Conservation (phyloP, 2,888 invertebrate genomes). For the Latheticus oryzae region DNA sequence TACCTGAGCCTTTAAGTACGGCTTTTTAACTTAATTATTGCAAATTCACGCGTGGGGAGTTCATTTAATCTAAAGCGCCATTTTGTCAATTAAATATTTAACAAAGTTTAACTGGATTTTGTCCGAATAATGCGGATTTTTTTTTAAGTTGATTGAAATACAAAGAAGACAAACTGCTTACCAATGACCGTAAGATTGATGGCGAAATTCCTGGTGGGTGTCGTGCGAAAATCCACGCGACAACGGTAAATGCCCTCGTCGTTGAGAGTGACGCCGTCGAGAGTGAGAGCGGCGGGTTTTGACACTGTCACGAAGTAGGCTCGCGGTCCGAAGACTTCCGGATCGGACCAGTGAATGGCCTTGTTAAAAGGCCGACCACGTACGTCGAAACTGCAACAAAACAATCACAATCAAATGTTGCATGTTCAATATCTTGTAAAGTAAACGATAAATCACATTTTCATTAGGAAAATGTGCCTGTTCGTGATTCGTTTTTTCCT, state of each 20-base stretch:
- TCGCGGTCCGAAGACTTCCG: slow-evolving; percentile 83
- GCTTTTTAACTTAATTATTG: slow-evolving; percentile 42
- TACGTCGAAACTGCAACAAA: slow-evolving; percentile 82
- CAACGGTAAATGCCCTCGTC: slow-evolving; percentile 91
- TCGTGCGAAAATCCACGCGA: slow-evolving; percentile 89
- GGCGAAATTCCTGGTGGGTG: slow-evolving; percentile 88
- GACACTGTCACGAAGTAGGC: slow-evolving; percentile 87
- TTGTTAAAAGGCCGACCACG: slow-evolving; percentile 84
- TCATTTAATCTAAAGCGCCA: slow-evolving; percentile 18
- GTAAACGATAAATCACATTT: no score
- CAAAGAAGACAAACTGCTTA: slow-evolving; percentile 74
- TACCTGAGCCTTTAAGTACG: slow-evolving; percentile 38
- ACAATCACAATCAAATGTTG: no score
- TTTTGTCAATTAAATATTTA: no score
- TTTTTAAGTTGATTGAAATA: not conserved
- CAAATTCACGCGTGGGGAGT: slow-evolving; percentile 34
- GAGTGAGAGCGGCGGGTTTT: slow-evolving; percentile 82
- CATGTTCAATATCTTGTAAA: not conserved
- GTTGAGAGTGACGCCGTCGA: slow-evolving; percentile 85
- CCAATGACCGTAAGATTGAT: slow-evolving; percentile 91
- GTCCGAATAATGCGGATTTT: not conserved
- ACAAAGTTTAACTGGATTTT: no score
- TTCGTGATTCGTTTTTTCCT: no score
- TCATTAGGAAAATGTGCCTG: no score
- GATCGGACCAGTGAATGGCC: slow-evolving; percentile 86